Evolutionary conservation across 2,797 vertebrate species (phyloP), one percentile per base, ranked within the genome.

Genomic region (Cynodonichthys magdalenae): DNA sequence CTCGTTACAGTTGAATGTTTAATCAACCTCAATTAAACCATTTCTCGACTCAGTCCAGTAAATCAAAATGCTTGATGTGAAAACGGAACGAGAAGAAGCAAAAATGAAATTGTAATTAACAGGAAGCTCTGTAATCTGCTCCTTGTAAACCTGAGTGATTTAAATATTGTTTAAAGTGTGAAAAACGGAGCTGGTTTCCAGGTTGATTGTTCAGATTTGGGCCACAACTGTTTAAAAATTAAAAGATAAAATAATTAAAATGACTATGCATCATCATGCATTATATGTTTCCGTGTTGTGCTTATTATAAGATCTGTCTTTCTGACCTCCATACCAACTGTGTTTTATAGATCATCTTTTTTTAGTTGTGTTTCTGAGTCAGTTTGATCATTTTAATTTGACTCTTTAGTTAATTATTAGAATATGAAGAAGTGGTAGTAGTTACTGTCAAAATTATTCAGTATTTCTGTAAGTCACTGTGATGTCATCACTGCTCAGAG

Each of bases 381-480:
- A 36, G 45, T 51, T 46, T 3, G 6, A n/a, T 20, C 29, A 3
- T 19, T 41, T 36, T 0, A 41, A 20, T 1, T 10, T 42, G 20
- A 53, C 24, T 9, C 19, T 17, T 8, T 10, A 5, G 0, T 52
- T 49, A 52, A 27, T 46, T 11, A 18, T 44, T 24, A 57, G 49
- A 54, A 34, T 63, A 29, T 19, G 0, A 12, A 15, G 17, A 28
- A 4, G 8, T 57, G 15, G 7, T 2, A 6, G 39, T 39, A 27
- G 12, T 44, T 36, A 18, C 18, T n/a, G 15, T 59, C 27, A n/a
- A 1, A 5, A 17, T 53, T 39, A 20, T 31, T 61, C 2, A 5
- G 6, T 14, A 53, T 86, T 81, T 75, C 79, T 68, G 77, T 75
- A 64, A 82, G 56, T 62, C 29, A 5, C 59, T 3, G 17, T 2